These are phyloP conservation scores for Percopsis omiscomaycus DNA, from an alignment of 2,797 vertebrate species.

Conservation along the genomic window DNA sequence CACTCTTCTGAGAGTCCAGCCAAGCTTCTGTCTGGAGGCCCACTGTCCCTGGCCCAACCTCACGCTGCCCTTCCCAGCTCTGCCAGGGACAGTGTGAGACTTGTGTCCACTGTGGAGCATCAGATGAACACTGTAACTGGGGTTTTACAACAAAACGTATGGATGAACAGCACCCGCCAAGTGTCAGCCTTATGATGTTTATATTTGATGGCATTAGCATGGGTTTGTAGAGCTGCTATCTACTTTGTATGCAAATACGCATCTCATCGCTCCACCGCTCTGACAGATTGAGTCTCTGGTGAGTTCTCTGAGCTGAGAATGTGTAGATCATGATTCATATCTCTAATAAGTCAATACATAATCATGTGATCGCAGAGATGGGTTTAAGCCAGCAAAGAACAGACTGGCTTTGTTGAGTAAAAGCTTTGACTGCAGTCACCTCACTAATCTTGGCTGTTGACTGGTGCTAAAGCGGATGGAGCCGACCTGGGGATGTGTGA, in stretches of 20 bases:
- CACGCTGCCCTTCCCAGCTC: conserved; percentile 67
- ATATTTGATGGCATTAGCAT: conserved; percentile 65
- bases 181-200: conserved; percentile 72
- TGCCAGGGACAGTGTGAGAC: conserved; percentile 65
- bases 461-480: conserved; percentile 49
- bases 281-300: conserved; percentile 33
- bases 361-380: conserved; percentile 23
- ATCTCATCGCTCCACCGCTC: conserved; percentile 22
- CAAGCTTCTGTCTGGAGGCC: conserved; percentile 77
- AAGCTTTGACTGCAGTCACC: conserved; percentile 59
- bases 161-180: conserved; percentile 66
- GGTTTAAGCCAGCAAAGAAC: conserved; percentile 23
- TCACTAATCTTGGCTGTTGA: conserved; percentile 61
- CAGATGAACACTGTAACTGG: conserved; percentile 69
- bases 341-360: conserved; percentile 23
- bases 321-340: conserved; percentile 17
- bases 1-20: conserved; percentile 72
- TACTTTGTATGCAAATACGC: conserved; percentile 32
- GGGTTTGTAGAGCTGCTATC: conserved; percentile 43
- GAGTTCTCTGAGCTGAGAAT: conserved; percentile 23
- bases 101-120: conserved; percentile 69
- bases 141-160: conserved; percentile 68
- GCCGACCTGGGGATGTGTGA: conserved; percentile 64
- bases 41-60: conserved; percentile 66
- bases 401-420: conserved; percentile 42